Evolutionary conservation across 1,140 invertebrate genomes (phyloP).

Genomic region (Pomacea maculata): DNA sequence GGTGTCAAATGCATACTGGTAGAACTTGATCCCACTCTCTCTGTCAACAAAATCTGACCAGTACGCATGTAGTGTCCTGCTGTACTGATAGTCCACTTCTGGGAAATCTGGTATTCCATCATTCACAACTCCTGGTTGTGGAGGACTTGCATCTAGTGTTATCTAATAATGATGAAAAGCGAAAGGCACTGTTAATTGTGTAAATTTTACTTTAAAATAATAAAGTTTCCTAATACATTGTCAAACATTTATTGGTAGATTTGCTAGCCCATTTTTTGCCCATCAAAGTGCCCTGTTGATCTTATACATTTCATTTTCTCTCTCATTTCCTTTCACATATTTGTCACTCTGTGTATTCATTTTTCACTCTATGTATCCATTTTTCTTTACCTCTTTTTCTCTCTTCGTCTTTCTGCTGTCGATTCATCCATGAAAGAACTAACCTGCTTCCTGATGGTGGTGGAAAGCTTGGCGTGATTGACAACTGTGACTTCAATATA

Average conservation of each 20-base stretch:
- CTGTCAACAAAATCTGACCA: slow-evolving; percentile 48
- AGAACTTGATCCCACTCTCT: slow-evolving; percentile 45
- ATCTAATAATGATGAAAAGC: slow-evolving; percentile 27
- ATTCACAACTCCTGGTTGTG: slow-evolving; percentile 36
- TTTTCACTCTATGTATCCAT: too few relatives aligned
- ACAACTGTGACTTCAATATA: slow-evolving; percentile 36
- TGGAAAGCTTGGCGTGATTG: slow-evolving; percentile 38
- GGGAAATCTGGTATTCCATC: slow-evolving; percentile 31
- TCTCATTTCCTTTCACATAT: not conserved
- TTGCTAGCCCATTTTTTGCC: too few relatives aligned
- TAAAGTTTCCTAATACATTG: not conserved
- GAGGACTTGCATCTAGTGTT: slow-evolving; percentile 40
- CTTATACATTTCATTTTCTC: not conserved
- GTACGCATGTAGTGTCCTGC: slow-evolving; percentile 24
- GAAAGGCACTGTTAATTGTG: not conserved
- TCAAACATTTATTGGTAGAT: not conserved
- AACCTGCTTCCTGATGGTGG: slow-evolving; percentile 36
- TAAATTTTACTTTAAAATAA: not conserved
- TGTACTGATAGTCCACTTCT: slow-evolving; percentile 40
- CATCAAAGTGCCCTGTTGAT: not conserved
- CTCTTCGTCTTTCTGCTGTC: not conserved
- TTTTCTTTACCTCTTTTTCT: not conserved
- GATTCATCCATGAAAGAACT: not conserved
- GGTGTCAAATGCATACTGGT: slow-evolving; percentile 34
- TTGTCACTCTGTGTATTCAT: not conserved